Evolutionary conservation across 2,888 invertebrate genomes (phyloP).

Genomic region (Dugesia japonica): DNA sequence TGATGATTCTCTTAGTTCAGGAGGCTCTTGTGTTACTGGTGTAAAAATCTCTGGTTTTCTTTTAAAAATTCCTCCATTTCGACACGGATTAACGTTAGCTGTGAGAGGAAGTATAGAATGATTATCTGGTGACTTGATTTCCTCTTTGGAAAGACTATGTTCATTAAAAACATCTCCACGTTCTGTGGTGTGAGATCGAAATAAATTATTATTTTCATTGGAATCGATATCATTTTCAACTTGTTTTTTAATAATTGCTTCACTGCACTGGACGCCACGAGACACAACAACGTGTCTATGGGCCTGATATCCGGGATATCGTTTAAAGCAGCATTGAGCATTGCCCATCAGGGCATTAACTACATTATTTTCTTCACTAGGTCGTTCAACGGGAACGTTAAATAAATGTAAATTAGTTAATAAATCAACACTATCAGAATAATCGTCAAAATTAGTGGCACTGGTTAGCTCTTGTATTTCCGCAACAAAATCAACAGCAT

Average conservation of each 20-base stretch:
- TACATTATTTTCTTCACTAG: conserved; percentile 6
- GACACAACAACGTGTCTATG: conserved; percentile 9
- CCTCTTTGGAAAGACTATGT: neutral
- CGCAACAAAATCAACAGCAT: neutral
- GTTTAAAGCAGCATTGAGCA: conserved; percentile 16
- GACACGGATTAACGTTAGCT: neutral
- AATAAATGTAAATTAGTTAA: conserved; percentile 6
- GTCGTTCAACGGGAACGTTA: neutral
- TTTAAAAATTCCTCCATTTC: neutral
- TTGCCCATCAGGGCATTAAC: conserved; percentile 7
- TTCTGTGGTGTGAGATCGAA: neutral
- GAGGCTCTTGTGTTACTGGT: neutral
- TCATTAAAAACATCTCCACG: neutral
- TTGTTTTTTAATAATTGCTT: neutral
- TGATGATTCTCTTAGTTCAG: neutral
- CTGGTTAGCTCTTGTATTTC: conserved; percentile 10
- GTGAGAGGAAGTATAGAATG: neutral
- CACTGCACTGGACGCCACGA: conserved; percentile 15
- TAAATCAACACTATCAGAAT: neutral
- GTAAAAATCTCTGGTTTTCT: neutral
- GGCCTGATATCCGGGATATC: conserved; percentile 5
- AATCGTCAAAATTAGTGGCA: conserved; percentile 13
- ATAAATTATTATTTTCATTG: neutral
- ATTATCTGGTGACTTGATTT: neutral
- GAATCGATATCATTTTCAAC: neutral